Percentiles rank a stretch among this genome's conserved stretches.
Conservation (phyloP, 2,888 invertebrate genomes). For the Operophtera brumata region DNA sequence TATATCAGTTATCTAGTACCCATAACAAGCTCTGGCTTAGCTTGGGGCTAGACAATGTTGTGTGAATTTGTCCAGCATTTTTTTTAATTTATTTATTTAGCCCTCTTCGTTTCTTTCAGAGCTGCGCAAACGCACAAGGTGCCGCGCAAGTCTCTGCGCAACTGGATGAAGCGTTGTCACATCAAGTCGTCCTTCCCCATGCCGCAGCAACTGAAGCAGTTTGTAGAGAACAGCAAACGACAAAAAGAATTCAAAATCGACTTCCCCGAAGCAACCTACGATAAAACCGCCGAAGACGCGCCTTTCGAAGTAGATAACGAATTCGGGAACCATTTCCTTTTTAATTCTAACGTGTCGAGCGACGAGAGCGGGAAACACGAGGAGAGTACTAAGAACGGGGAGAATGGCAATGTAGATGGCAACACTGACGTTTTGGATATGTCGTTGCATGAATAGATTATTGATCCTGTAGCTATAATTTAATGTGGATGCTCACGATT, state of each 20-base stretch:
- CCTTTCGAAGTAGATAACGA: conserved; percentile 55
- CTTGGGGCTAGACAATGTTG: no score
- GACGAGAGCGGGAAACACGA: conserved; percentile 51
- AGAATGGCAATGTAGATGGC: conserved; percentile 40
- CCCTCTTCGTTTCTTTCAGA: no score
- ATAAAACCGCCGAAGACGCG: conserved; percentile 46
- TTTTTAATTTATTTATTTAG: no score
- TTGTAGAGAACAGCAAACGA: conserved; percentile 77
- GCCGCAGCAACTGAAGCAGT: conserved; percentile 80
- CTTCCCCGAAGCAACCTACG: conserved; percentile 40
- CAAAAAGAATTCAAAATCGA: conserved; percentile 64
- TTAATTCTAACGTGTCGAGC: conserved; percentile 53
- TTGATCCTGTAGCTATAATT: no score
- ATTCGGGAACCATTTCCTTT: conserved; percentile 71
- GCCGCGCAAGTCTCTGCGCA: conserved; percentile 80
- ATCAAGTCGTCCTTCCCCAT: conserved; percentile 82
- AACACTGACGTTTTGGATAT: conserved; percentile 57
- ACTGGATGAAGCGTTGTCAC: conserved; percentile 83
- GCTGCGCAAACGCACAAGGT: conserved; percentile 82
- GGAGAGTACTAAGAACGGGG: conserved; percentile 41
- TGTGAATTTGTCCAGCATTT: no score
- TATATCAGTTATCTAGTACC: no score
- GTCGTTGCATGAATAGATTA: conserved; percentile 56
- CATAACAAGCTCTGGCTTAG: no score
- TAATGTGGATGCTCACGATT: no score